Evolutionary conservation across 2,888 invertebrate species (phyloP), one percentile per base, ranked within the genome.

Genomic region (Callosobruchus maculatus): DNA sequence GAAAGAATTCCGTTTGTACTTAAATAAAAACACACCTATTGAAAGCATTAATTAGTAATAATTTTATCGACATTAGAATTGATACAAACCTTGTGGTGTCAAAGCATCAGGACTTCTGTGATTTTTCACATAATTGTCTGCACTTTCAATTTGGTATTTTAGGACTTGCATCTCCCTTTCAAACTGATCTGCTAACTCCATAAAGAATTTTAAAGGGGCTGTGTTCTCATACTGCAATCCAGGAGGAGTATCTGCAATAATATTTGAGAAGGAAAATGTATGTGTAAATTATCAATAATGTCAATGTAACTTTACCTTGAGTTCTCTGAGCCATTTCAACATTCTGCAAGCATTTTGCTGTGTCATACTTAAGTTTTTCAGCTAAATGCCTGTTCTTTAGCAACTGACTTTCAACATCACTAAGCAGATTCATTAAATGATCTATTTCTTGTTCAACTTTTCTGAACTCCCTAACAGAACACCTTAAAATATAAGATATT

Each of bases 271-370:
- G n/a, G n/a, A n/a, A n/a, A n/a, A n/a, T n/a, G n/a, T n/a, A n/a
- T n/a, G n/a, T 49, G 13, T 18, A 5, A 49, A 49, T 13, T 49
- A 49, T 0, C 49, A 49, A 49, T 0, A 5, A 49, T 26, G 7
- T 26, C 3, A 26, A 26, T 26, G 2, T 49, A 49, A 18, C 18
- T 13, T 13, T 49, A 49, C 49, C 49, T 80, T 93, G 93, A 0
- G 94, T 94, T 78, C 93, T 89, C 81, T 94, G 94, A 0, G 94
- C 93, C 89, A 94, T 93, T 87, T 95, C 94, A 13, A 93, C 91
- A 81, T 92, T 90, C 83, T 93, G 92, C 74, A 94, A 88, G 74
- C 92, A 92, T 84, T 90, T 91, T 0, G 92, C 91, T n/a, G 93
- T 93, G 81, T 94, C 93, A 74, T 89, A 89, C 81, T 94, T 93